A percentile compares a stretch with the other conserved stretches of the same genome.
phyloP scores from a whole-genome alignment of 2,113 vertebrate genomes.

The Benitochromis conjunctus region DNA sequence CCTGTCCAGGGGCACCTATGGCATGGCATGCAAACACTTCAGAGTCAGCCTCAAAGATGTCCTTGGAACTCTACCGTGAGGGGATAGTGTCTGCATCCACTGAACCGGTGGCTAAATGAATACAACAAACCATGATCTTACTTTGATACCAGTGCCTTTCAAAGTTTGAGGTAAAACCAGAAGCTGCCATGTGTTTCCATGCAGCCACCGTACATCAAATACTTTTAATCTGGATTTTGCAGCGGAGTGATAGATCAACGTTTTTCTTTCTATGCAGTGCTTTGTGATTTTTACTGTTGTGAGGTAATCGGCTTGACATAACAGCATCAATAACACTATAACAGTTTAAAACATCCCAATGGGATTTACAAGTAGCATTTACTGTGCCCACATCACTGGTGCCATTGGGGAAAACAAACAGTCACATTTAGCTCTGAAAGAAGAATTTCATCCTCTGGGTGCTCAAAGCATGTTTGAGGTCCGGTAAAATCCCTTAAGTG shows the following conservation, averaged over 20 bases:
- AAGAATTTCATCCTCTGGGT: not conserved
- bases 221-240: not conserved
- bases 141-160: not conserved
- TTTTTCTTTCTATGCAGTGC: not conserved
- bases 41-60: not conserved
- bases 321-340: not conserved
- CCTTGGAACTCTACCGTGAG: not conserved
- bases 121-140: not conserved
- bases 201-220: not conserved
- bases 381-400: not conserved
- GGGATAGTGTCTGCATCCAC: not conserved
- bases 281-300: not conserved
- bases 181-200: accelerated
- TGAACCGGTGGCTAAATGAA: not conserved
- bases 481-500: not conserved
- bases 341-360: not conserved
- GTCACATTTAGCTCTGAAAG: not conserved
- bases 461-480: not conserved
- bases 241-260: not conserved
- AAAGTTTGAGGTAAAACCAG: not conserved
- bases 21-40: accelerated
- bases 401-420: not conserved
- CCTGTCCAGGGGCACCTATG: not conserved
- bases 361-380: not conserved
- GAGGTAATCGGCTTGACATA: not conserved